These are phyloP conservation scores for Drosophila maculinotata DNA, from an alignment of 2,888 invertebrate genomes.

Conservation along the genomic window DNA sequence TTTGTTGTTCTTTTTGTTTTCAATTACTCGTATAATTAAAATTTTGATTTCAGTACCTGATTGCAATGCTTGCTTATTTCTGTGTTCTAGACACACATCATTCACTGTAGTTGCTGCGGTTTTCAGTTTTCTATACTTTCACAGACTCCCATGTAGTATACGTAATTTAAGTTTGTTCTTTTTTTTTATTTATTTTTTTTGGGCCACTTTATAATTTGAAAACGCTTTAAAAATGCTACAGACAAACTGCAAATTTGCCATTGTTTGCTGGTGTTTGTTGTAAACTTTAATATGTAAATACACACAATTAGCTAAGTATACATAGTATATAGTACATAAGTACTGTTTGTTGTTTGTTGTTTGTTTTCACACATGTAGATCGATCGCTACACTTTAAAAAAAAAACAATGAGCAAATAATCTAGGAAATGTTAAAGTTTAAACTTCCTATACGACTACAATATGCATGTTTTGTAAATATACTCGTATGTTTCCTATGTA, in stretches of 20 bases:
- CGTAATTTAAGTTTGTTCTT: slow-evolving; percentile 6
- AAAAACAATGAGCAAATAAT: slow-evolving; percentile 72
- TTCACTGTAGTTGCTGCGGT: slow-evolving; percentile 54
- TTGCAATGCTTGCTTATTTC: slow-evolving; percentile 66
- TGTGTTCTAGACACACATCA: slow-evolving; percentile 48
- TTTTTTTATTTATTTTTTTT: slow-evolving; percentile 20
- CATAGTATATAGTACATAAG: slow-evolving; percentile 15
- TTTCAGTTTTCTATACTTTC: slow-evolving; percentile 8
- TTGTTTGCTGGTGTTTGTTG: slow-evolving; percentile 41
- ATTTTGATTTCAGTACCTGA: slow-evolving; percentile 81
- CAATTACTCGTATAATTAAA: slow-evolving; percentile 49
- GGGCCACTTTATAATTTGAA: slow-evolving; percentile 51
- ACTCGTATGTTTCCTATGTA: slow-evolving; percentile 35
- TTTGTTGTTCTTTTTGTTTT: slow-evolving; percentile 5
- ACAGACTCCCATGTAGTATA: too few relatives aligned
- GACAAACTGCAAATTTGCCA: slow-evolving; percentile 34
- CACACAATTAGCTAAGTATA: slow-evolving; percentile 66
- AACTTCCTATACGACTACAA: slow-evolving; percentile 28
- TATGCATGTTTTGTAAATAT: slow-evolving; percentile 32
- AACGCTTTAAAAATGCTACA: slow-evolving; percentile 69
- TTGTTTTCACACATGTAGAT: slow-evolving; percentile 31
- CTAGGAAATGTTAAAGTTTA: slow-evolving; percentile 48
- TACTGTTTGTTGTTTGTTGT: slow-evolving; percentile 34
- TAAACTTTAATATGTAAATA: slow-evolving; percentile 81
- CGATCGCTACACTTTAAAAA: slow-evolving; percentile 48